Conservation (phyloP, 2,797 vertebrate species). For the Jordanella pulchra region DNA sequence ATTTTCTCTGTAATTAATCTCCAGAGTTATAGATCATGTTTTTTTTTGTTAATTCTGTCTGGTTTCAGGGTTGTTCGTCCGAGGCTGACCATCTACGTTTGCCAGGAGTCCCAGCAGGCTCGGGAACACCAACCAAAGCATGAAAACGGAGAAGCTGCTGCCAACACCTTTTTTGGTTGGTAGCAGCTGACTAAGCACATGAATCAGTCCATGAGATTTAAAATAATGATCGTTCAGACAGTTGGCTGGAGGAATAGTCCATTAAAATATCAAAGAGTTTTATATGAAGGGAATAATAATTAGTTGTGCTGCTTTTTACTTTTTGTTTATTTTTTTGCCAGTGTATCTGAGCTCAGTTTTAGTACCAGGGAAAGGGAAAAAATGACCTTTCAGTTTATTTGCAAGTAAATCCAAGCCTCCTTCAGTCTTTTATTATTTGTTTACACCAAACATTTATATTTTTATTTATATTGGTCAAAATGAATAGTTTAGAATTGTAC, state of each 20-base stretch:
- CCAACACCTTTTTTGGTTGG: constrained; percentile 91
- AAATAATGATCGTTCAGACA: background rate
- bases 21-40: background rate
- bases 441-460: too few species aligned
- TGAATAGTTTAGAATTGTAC: background rate
- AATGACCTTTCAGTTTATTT: background rate
- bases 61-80: constrained; percentile 88
- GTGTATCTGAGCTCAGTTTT: background rate
- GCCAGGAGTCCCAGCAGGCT: constrained; percentile 91
- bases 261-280: background rate
- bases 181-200: background rate
- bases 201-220: background rate
- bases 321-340: background rate
- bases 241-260: background rate
- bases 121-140: constrained; percentile 89
- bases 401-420: background rate
- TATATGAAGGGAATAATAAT: background rate
- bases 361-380: background rate
- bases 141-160: constrained; percentile 87
- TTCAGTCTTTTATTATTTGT: background rate
- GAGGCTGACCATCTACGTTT: constrained; percentile 94
- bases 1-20: background rate
- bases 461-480: background rate
- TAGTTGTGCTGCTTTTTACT: background rate
- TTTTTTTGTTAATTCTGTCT: too few species aligned